phyloP scores from a whole-genome alignment of 2,888 invertebrate genomes.

The Chrysolina haemoptera region DNA sequence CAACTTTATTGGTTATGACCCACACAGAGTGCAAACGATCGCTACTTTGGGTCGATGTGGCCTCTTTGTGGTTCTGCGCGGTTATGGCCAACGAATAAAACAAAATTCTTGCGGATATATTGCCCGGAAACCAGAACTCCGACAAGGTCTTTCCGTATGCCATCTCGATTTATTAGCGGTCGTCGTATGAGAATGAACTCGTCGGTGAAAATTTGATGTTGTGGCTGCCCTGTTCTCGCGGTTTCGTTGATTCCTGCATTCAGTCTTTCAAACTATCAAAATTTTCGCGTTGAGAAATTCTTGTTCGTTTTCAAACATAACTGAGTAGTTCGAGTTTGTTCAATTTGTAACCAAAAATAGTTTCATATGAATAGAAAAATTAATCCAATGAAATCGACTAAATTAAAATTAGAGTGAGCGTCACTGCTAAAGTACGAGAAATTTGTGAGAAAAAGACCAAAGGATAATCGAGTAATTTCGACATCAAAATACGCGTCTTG shows the following conservation, averaged over 20 bases:
- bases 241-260: not conserved
- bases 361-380: no score
- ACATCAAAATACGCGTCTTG: no score
- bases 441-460: no score
- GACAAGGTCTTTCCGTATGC: conserved; percentile 28
- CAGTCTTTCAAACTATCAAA: not conserved
- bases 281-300: not conserved
- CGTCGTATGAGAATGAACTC: not conserved
- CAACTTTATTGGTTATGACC: not conserved
- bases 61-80: not conserved
- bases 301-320: no score
- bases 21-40: not conserved
- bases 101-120: conserved; percentile 37
- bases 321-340: no score
- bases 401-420: no score
- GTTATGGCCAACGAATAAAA: conserved; percentile 1
- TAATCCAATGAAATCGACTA: no score
- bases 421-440: no score
- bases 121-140: conserved; percentile 41
- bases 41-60: conserved; percentile 8
- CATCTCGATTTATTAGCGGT: conserved; percentile 15
- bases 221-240: not conserved
- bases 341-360: no score
- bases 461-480: no score
- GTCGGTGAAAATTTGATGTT: not conserved